Conservation (phyloP, 2,113 vertebrate species). For the Oreochromis niloticus region DNA sequence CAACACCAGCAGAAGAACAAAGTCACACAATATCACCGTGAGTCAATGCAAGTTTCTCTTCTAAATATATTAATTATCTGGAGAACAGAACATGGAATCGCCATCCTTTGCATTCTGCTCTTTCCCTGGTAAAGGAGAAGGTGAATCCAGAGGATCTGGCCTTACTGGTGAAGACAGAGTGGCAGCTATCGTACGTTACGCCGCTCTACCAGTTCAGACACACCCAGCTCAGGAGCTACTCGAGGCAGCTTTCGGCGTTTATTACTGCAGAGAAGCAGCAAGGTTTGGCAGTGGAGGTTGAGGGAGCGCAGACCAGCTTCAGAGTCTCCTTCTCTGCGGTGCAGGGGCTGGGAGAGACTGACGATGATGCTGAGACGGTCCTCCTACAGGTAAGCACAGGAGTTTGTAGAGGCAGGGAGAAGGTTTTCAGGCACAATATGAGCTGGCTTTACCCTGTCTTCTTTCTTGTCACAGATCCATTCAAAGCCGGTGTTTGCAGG, state of each 20-base stretch:
- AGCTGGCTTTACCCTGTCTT: not conserved
- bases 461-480: conserved; percentile 66
- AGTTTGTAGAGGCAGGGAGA: not conserved
- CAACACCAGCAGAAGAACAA: conserved; percentile 35
- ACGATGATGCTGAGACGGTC: conserved; percentile 74
- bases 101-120: not conserved
- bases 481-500: conserved; percentile 53
- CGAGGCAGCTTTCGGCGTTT: conserved; percentile 76
- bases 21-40: conserved; percentile 16
- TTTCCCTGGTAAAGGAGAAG: conserved; percentile 57
- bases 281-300: conserved; percentile 76
- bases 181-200: conserved; percentile 86
- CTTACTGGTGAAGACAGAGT: conserved; percentile 78
- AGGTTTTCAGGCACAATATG: not conserved
- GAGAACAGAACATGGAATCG: not conserved
- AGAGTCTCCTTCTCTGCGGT: conserved; percentile 75
- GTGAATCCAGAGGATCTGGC: conserved; percentile 64
- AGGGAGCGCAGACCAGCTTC: conserved; percentile 66
- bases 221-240: conserved; percentile 73
- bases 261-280: conserved; percentile 83
- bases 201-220: conserved; percentile 82
- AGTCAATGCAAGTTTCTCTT: not conserved
- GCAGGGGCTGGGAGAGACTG: conserved; percentile 68
- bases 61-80: not conserved
- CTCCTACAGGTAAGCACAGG: conserved; percentile 80